Evolutionary conservation across 1,140 invertebrate genomes (phyloP), one percentile per base, ranked within the genome.

Genomic region (Pentalonia nigronervosa): DNA sequence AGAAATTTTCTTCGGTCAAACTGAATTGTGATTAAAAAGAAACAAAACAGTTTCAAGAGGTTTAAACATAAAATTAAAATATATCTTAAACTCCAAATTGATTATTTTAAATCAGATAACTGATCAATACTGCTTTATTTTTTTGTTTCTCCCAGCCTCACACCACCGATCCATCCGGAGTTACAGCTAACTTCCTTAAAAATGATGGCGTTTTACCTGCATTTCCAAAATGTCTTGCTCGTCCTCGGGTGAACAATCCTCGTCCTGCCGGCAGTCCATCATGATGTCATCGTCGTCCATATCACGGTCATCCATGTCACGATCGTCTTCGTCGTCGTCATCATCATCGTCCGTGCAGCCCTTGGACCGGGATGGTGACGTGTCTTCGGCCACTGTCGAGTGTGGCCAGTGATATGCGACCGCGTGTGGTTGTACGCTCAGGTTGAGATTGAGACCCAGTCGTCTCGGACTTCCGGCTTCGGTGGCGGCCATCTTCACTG

Each of bases 171-270:
- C 17, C 17, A 50, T 20, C 14, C 7, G 14, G 3, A 3, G 0
- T 7, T 53, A 21, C 20, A 17, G 17, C 11, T 11, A 50, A 14
- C 48, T 50, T 17, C n/a, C 30, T n/a, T 20, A 7, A n/a, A 30
- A 83, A 83, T 81, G 17, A 2, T 11, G 6, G 20, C 0, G 48
- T 21, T 45, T 50, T 91, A 86, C 91, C 91, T 93, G 91, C 91
- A 93, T 93, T 83, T 93, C 91, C 34, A 93, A 56, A 53, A 93
- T 93, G 25, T 93, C 91, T 17, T 93, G 81, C 36, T 93, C 91
- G 4, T 93, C 91, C 34, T 93, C 91, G 23, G 91, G 81, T 2
- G 91, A 84, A 86, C 91, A 93, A 36, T 93, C 91, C 25, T 83
- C 90, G 11, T 91, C 90, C n/a, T 83, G 90, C 25, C 90, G 60